Evolutionary conservation across 2,113 vertebrate genomes (phyloP).

Genomic region (Pyxicephalus adspersus): DNA sequence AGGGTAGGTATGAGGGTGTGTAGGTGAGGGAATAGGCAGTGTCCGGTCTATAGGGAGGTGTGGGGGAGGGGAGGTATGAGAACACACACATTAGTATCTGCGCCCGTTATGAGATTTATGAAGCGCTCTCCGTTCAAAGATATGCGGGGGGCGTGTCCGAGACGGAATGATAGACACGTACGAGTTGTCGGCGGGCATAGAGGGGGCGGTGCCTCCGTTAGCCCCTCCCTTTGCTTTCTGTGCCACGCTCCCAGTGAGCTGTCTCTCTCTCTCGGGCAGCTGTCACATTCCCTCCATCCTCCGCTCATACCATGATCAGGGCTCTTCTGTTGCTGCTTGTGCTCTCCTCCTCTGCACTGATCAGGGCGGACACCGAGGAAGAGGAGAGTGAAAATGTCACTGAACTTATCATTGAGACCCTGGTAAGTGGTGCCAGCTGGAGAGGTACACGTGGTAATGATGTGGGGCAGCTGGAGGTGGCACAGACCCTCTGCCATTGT

Average conservation of each 20-base stretch:
- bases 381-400: constrained; percentile 29
- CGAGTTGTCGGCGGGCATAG: neutral
- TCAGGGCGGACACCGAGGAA: constrained; percentile 63
- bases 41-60: neutral
- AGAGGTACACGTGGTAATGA: neutral
- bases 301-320: constrained; percentile 40
- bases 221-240: neutral
- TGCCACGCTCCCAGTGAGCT: constrained; percentile 25
- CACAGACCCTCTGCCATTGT: neutral
- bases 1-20: neutral
- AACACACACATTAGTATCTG: no score
- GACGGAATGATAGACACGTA: no score
- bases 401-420: constrained; percentile 63
- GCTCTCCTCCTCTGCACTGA: constrained; percentile 33
- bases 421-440: constrained; percentile 65
- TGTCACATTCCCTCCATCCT: neutral
- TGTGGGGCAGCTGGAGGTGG: neutral
- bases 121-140: no score
- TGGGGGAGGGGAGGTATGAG: no score
- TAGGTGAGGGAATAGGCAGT: neutral
- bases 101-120: no score
- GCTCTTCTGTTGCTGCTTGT: constrained; percentile 59
- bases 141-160: no score
- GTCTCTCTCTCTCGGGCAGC: constrained; percentile 15
- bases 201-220: neutral